Percentiles rank a stretch among this genome's conserved stretches.
Evolutionary conservation across 2,888 invertebrate genomes (phyloP).

Genomic region (Zelleria hepariella): DNA sequence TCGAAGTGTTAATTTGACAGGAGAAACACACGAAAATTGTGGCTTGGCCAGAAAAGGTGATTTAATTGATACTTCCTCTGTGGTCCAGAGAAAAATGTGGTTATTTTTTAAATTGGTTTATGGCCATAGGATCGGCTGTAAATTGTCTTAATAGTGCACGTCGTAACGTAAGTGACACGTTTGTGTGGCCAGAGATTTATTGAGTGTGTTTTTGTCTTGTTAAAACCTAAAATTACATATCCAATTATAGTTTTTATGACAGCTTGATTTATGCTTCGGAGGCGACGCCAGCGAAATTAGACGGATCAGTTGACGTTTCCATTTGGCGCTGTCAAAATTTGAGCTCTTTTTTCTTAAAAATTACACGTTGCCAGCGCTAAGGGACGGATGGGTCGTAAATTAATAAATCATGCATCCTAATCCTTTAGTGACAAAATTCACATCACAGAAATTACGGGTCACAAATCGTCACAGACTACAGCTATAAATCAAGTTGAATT

Average conservation of each 20-base stretch:
- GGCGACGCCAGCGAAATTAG: constrained; percentile 7
- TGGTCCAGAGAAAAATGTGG: not conserved
- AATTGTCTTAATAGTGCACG: not conserved
- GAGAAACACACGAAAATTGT: too few relatives aligned
- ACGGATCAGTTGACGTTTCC: constrained; percentile 17
- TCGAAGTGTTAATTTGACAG: too few relatives aligned
- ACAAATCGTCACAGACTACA: constrained; percentile 66
- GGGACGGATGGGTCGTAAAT: constrained; percentile 56
- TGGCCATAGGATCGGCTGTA: not conserved
- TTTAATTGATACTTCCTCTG: too few relatives aligned
- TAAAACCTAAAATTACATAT: constrained; percentile 4
- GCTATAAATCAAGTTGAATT: constrained; percentile 64
- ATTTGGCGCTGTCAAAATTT: constrained; percentile 2
- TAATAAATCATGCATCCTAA: constrained; percentile 59
- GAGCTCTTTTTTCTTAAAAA: constrained; percentile 22
- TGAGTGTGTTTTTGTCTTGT: not conserved
- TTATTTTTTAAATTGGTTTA: not conserved
- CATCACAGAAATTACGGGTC: constrained; percentile 64
- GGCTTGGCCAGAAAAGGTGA: too few relatives aligned
- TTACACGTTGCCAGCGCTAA: constrained; percentile 52
- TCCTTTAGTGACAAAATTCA: constrained; percentile 64
- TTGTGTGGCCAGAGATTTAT: not conserved
- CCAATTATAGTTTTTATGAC: constrained; percentile 6
- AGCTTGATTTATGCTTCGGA: constrained; percentile 6
- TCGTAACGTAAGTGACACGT: not conserved